phyloP scores from a whole-genome alignment of 2,113 vertebrate genomes.

The Mobula birostris region DNA sequence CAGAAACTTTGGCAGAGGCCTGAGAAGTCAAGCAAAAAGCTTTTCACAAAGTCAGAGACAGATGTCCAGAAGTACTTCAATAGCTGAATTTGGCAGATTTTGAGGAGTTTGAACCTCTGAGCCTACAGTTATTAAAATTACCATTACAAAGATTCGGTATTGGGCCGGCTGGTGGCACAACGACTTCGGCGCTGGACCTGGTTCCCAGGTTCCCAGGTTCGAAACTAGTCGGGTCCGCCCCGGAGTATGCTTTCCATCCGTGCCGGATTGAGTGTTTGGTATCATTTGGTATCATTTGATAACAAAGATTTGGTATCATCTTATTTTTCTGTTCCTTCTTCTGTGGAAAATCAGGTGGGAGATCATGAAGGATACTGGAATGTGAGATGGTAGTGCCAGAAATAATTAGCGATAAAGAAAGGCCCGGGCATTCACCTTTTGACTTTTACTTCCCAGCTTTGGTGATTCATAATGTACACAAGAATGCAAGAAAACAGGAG shows the following conservation, averaged over 20 bases:
- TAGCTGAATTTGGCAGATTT: background rate
- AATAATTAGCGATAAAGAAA: background rate
- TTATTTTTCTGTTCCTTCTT: background rate
- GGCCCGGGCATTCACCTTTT: background rate
- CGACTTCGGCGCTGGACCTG: too few species aligned
- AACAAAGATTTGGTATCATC: background rate
- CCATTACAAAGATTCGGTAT: background rate
- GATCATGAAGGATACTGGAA: background rate
- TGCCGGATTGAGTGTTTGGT: too few species aligned
- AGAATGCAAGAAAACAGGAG: too few species aligned
- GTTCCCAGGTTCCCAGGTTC: too few species aligned
- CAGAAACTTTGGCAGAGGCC: background rate
- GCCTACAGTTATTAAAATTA: background rate
- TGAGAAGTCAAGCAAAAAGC: background rate
- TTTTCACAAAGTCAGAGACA: background rate
- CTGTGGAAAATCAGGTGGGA: background rate
- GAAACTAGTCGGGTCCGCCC: too few species aligned
- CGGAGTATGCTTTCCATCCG: too few species aligned
- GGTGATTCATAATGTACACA: too few species aligned
- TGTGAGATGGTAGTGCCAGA: background rate
- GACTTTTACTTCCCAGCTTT: background rate
- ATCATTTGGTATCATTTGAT: too few species aligned
- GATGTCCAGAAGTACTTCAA: background rate
- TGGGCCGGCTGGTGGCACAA: too few species aligned
- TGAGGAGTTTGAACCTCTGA: background rate